Evolutionary conservation across 2,888 invertebrate species (phyloP), one percentile per base, ranked within the genome.

Genomic region (Marasmarcha lunaedactyla): DNA sequence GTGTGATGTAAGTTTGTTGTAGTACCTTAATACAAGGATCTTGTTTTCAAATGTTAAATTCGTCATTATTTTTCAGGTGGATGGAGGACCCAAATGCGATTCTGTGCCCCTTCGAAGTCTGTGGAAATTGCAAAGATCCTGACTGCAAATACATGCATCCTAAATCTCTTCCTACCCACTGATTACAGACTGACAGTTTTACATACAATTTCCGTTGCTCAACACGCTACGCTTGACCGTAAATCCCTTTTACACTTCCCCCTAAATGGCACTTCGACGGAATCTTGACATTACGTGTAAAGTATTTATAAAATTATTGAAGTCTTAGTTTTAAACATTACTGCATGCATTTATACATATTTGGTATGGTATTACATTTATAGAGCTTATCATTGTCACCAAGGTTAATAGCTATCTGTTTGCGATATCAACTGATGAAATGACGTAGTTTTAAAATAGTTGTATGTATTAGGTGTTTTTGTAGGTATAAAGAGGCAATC

Each of bases 141-240:
- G 73, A 74, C 52, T 84, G 84, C 81, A 74, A 72, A 72, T 81
- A 72, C 64, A 65, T 79, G 41, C 84, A 84, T 50, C 76, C 77
- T 36, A 65, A 69, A 49, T 47, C 53, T 49, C 62, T 52, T 33
- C 68, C 68, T 55, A 76, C 65, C 78, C 73, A 67, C 51, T 46
- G 20, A 41, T 5, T 46, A 54, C 52, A 50, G 27, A 40, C 36
- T 44, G 46, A 47, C 47, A 50, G 43, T 44, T 41, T 40, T 42
- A 48, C 50, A 51, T 45, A 48, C 51, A 51, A 54, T 53, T 54
- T 50, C 42, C 44, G 50, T 51, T 34, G 50, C 44, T 46, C 54
- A 52, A 51, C 44, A 52, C 48, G 48, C 41, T 45, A 46, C 40
- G 49, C 43, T 44, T 35, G 44, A 50, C 50, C 43, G 39, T 37